These are phyloP conservation scores for Suricata suricatta DNA, from an alignment of 2,113 vertebrate species.

Conservation along the genomic window DNA sequence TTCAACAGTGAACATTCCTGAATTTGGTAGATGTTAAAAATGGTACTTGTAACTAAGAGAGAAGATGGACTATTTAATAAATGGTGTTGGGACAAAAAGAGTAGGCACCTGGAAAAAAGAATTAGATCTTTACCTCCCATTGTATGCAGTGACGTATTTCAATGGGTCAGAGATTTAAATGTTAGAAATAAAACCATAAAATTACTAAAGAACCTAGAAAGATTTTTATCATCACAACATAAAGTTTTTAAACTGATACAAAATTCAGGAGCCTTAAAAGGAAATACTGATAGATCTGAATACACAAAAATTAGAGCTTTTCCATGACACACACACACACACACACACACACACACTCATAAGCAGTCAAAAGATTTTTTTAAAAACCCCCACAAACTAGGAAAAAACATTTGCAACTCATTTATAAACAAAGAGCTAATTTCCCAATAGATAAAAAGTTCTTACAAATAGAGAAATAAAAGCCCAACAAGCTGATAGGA, in stretches of 20 bases:
- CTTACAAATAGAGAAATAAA: constrained; percentile 40
- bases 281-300: not conserved
- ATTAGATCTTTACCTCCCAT: not conserved
- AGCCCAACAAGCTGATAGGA: constrained; percentile 32
- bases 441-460: constrained; percentile 12
- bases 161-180: not conserved
- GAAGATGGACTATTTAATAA: not conserved
- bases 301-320: constrained; percentile 39
- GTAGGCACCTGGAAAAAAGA: constrained; percentile 40
- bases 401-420: not conserved
- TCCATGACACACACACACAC: not conserved
- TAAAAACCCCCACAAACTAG: constrained; percentile 3
- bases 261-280: constrained; percentile 7
- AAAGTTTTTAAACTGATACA: not conserved
- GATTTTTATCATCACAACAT: constrained; percentile 10
- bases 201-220: not conserved
- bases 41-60: not conserved
- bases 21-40: constrained; percentile 27
- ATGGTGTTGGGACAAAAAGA: not conserved
- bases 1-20: not conserved
- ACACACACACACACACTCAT: not conserved
- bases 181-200: constrained; percentile 49
- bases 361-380: not conserved
- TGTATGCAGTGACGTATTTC: not conserved
- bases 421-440: not conserved